A percentile compares a stretch with the other conserved stretches of the same genome.
phyloP scores from a whole-genome alignment of 2,888 invertebrate genomes.

The Cataglyphis albicans region DNA sequence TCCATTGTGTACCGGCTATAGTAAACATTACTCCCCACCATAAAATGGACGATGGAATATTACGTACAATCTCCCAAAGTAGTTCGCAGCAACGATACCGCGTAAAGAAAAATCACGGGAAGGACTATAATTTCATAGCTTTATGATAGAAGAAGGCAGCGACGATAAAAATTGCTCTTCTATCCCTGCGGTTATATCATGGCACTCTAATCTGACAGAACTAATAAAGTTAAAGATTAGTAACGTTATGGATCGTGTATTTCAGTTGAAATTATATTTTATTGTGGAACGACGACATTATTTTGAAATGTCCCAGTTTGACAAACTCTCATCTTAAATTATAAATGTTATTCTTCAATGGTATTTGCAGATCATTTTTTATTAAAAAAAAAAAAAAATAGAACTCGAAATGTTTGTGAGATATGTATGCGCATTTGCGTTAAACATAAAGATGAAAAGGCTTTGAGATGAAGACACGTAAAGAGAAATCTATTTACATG shows the following conservation, averaged over 20 bases:
- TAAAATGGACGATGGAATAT: conserved; percentile 74
- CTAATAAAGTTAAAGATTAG: conserved; percentile 51
- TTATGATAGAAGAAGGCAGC: conserved; percentile 45
- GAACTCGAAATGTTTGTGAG: neutral
- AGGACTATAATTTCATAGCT: conserved; percentile 63
- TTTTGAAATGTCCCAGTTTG: conserved; percentile 10
- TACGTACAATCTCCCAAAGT: conserved; percentile 73
- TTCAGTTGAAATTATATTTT: neutral
- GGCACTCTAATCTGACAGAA: conserved; percentile 51
- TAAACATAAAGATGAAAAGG: conserved; percentile 17
- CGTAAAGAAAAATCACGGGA: conserved; percentile 68
- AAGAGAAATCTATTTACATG: conserved; percentile 57
- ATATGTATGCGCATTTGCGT: neutral
- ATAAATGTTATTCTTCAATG: neutral
- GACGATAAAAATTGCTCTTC: conserved; percentile 51
- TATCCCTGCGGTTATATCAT: conserved; percentile 54
- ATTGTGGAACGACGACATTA: neutral
- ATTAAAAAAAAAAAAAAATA: neutral
- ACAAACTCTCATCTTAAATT: neutral
- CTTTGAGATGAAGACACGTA: conserved; percentile 25
- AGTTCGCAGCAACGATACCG: conserved; percentile 63
- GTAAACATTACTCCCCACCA: conserved; percentile 68
- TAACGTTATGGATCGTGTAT: neutral
- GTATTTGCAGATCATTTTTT: neutral
- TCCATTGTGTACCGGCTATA: conserved; percentile 69